Conservation (phyloP, 2,113 vertebrate genomes). For the Prionailurus bengalensis region DNA sequence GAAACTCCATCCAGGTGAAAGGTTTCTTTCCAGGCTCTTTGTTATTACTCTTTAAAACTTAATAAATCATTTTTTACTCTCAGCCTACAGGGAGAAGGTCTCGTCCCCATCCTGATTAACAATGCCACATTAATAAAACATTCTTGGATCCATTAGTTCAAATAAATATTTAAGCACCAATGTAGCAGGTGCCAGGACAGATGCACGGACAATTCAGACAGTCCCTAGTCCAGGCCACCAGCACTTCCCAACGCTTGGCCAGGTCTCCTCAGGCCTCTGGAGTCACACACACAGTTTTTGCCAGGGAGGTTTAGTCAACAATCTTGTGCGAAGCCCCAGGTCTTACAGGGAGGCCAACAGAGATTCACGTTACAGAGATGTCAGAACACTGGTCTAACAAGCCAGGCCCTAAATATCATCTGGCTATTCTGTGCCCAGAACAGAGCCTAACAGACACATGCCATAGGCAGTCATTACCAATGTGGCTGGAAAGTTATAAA, state of each 20-base stretch:
- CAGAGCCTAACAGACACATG: background rate
- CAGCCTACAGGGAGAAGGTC: background rate
- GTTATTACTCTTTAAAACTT: background rate
- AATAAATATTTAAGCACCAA: constrained; percentile 62
- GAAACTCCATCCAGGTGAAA: background rate
- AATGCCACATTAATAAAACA: constrained; percentile 54
- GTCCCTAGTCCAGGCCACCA: background rate
- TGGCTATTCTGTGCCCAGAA: too few species aligned
- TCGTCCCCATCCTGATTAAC: constrained; percentile 28
- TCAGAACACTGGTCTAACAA: background rate
- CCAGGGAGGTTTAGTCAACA: background rate
- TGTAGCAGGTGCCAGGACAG: constrained; percentile 30
- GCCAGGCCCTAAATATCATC: background rate
- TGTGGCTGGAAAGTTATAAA: background rate
- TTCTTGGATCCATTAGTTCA: constrained; percentile 27
- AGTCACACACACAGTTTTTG: background rate
- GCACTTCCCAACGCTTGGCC: background rate
- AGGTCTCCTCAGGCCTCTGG: background rate
- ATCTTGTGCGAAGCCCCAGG: background rate
- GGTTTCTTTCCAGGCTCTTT: background rate
- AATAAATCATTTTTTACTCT: background rate
- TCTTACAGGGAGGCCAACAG: background rate
- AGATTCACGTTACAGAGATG: background rate
- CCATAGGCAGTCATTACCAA: background rate
- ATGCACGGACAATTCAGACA: background rate